Conservation (phyloP, 2,888 invertebrate species). For the Hedychridium roseum region DNA sequence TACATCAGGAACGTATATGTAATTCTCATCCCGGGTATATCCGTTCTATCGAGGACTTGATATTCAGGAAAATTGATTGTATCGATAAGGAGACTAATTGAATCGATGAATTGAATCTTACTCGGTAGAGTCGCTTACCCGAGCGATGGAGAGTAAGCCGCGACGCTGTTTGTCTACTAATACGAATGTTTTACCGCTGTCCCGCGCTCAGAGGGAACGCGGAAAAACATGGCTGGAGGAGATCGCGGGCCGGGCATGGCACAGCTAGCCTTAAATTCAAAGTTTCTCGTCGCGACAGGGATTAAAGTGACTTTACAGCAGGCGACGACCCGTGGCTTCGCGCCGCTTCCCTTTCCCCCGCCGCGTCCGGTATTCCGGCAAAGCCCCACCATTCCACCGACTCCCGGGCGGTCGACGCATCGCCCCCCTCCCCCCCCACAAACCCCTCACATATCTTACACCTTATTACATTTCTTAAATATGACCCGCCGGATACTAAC, state of each 20-base stretch:
- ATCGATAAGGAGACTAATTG: too few species aligned
- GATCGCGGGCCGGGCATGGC: not conserved
- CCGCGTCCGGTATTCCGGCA: slow-evolving; percentile 19
- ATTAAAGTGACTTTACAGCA: slow-evolving; percentile 45
- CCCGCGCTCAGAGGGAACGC: too few species aligned
- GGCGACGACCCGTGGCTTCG: slow-evolving; percentile 21
- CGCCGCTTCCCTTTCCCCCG: slow-evolving; percentile 7
- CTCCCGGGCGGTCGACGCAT: slow-evolving; percentile 32
- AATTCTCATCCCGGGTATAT: too few species aligned
- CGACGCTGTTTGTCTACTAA: too few species aligned
- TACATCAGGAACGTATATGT: too few species aligned
- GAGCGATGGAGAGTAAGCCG: too few species aligned
- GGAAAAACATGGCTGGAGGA: too few species aligned
- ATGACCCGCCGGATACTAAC: slow-evolving; percentile 38
- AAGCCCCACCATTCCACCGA: slow-evolving; percentile 1
- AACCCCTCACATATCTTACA: slow-evolving; percentile 49
- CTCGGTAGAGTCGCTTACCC: too few species aligned
- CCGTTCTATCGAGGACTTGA: too few species aligned
- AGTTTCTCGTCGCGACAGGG: slow-evolving; percentile 34
- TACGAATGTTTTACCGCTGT: too few species aligned
- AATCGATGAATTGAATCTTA: too few species aligned
- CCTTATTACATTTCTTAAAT: slow-evolving; percentile 56
- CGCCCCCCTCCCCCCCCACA: slow-evolving; percentile 14
- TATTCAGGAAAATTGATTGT: too few species aligned
- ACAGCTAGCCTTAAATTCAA: slow-evolving; percentile 40